Evolutionary conservation across 2,113 vertebrate genomes (phyloP).

Genomic region (Chaetodon trifascialis): DNA sequence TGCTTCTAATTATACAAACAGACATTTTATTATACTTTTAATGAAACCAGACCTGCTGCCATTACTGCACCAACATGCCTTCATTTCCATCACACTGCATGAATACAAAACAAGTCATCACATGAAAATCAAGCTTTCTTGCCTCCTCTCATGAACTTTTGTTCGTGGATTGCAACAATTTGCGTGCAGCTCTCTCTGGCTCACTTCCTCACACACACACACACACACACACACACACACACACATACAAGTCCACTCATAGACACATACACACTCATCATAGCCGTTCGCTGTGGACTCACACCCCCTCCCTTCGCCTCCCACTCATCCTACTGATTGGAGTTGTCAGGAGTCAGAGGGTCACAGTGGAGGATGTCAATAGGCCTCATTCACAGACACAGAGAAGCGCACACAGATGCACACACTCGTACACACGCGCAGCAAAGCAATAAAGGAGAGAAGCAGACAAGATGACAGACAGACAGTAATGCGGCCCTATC

Average conservation of each 20-base stretch:
- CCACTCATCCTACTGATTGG: constrained; percentile 78
- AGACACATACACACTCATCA: constrained; percentile 44
- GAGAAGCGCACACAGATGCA: constrained; percentile 1
- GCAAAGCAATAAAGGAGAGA: constrained; percentile 34
- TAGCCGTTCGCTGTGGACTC: constrained; percentile 44
- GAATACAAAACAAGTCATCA: background rate
- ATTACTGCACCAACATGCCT: background rate
- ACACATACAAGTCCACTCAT: constrained; percentile 17
- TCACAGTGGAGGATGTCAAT: constrained; percentile 74
- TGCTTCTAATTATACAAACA: background rate
- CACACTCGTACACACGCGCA: background rate
- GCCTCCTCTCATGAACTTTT: constrained; percentile 27
- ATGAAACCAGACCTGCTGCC: background rate
- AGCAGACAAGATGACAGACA: constrained; percentile 56
- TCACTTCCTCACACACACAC: constrained; percentile 3
- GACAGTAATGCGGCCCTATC: constrained; percentile 58
- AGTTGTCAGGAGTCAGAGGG: constrained; percentile 77
- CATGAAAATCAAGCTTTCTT: constrained; percentile 3
- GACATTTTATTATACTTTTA: background rate
- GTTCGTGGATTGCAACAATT: constrained; percentile 30
- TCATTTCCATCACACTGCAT: background rate
- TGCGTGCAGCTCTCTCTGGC: constrained; percentile 46
- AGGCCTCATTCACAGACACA: constrained; percentile 63
- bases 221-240: constrained; percentile 7
- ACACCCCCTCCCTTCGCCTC: constrained; percentile 55